phyloP scores from a whole-genome alignment of 35 echinoderm and acorn worm species.

The Chiridota heheva region DNA sequence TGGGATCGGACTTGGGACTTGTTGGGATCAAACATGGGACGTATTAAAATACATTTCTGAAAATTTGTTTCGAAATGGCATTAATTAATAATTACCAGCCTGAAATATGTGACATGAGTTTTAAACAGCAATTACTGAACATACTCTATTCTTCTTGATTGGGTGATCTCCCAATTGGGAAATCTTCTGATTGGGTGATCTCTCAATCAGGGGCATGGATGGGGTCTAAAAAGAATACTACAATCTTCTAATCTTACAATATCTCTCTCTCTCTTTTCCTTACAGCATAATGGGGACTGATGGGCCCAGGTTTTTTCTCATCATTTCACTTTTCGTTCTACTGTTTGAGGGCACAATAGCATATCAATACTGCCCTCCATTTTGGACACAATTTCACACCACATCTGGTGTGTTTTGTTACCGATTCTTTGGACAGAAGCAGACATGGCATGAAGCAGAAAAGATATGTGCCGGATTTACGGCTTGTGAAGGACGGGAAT shows the following conservation, averaged over 20 bases:
- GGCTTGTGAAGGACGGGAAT: constrained; percentile 68
- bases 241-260: background rate
- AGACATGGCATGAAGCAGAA: constrained; percentile 74
- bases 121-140: no score
- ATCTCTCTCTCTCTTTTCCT: background rate
- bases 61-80: no score
- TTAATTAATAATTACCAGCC: no score
- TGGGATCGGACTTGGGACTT: no score
- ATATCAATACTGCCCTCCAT: constrained; percentile 73
- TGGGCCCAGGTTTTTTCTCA: background rate
- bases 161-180: no score
- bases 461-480: constrained; percentile 60
- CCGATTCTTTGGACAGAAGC: constrained; percentile 64
- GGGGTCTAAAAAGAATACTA: no score
- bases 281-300: constrained; percentile 1
- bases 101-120: no score
- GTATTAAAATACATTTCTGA: no score
- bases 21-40: no score
- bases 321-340: background rate
- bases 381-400: constrained; percentile 81
- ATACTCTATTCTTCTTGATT: no score
- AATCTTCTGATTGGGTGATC: no score
- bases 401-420: constrained; percentile 67
- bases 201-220: no score
- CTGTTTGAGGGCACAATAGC: constrained; percentile 15